Conservation (phyloP, 1,140 invertebrate genomes). For the Bombus cullumanus region DNA sequence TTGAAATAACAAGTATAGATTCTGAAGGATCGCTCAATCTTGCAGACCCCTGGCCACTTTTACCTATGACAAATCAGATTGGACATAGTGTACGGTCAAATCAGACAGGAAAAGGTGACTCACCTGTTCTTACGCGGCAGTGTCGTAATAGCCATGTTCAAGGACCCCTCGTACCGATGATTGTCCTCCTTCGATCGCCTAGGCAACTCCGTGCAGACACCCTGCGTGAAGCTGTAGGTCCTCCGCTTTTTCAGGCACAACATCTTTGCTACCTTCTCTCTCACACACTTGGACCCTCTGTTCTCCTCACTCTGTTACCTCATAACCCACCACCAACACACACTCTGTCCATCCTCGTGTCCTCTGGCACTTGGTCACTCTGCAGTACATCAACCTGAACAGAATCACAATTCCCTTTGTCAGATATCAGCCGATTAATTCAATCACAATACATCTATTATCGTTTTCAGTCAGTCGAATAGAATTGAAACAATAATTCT, state of each 20-base stretch:
- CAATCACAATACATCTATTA: not conserved
- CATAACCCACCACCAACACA: constrained; percentile 25
- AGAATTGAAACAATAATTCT: not conserved
- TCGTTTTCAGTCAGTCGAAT: too few species aligned
- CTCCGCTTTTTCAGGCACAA: constrained; percentile 75
- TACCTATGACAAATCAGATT: not conserved
- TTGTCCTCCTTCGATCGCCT: constrained; percentile 63
- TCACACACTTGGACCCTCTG: not conserved
- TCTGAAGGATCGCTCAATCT: not conserved
- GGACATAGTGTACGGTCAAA: constrained; percentile 17
- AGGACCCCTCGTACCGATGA: constrained; percentile 65
- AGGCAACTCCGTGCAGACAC: constrained; percentile 63
- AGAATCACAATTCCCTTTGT: not conserved
- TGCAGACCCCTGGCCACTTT: not conserved
- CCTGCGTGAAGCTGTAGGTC: constrained; percentile 76
- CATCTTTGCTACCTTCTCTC: constrained; percentile 60
- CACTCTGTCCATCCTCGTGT: constrained; percentile 8
- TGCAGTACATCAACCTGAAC: constrained; percentile 5
- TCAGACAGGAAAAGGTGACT: constrained; percentile 54
- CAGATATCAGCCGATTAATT: not conserved
- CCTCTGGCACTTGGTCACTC: not conserved
- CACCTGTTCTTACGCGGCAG: constrained; percentile 72
- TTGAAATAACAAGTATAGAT: not conserved
- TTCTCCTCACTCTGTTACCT: constrained; percentile 13
- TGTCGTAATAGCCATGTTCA: constrained; percentile 71